Percentiles rank a stretch among this genome's conserved stretches.
Conservation (phyloP, 2,888 invertebrate species). For the Heliconius charithonia region DNA sequence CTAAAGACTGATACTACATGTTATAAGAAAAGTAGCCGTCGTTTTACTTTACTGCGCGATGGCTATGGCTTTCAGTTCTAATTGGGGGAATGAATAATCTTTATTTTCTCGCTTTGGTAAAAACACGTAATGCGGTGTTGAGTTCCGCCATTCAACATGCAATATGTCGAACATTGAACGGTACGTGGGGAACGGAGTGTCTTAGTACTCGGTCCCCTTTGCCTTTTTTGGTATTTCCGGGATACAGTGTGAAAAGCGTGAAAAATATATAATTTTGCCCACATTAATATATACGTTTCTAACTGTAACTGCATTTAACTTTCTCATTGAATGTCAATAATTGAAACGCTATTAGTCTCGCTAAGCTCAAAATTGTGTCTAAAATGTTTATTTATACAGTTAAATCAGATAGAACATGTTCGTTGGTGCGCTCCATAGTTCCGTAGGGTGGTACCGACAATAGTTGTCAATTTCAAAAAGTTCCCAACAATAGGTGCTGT, state of each 20-base stretch:
- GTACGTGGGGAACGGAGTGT: background rate
- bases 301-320: background rate
- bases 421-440: slow-evolving; percentile 19
- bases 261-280: background rate
- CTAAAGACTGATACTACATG: background rate
- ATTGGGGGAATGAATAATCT: background rate
- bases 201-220: background rate
- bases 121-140: background rate
- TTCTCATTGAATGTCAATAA: background rate
- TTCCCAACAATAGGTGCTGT: slow-evolving; percentile 7
- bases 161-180: no score
- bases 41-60: background rate
- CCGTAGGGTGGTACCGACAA: slow-evolving; percentile 18
- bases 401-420: slow-evolving; percentile 23
- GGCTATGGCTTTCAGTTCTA: no score
- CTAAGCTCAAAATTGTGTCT: background rate
- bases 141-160: background rate
- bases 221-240: background rate
- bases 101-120: background rate
- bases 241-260: no score
- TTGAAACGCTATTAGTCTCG: background rate
- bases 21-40: background rate
- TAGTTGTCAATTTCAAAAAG: slow-evolving; percentile 19
- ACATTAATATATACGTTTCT: background rate
- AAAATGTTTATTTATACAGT: slow-evolving; percentile 21